phyloP scores from a whole-genome alignment of 1,140 invertebrate genomes.

The Trichomalopsis sarcophagae region DNA sequence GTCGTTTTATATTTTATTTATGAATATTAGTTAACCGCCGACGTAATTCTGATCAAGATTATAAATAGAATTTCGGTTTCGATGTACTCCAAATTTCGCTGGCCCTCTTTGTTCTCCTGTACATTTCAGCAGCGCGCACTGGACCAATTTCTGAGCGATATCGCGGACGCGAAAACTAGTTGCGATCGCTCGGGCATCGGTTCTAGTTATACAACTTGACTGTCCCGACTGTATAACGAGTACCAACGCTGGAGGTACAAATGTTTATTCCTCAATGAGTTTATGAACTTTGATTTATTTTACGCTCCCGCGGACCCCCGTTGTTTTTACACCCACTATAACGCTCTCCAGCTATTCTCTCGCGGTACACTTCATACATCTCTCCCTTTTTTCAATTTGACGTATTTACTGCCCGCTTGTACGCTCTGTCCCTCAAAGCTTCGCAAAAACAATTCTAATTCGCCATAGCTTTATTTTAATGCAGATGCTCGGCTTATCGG shows the following conservation, averaged over 20 bases:
- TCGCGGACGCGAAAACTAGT: too few relatives aligned
- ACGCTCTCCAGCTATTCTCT: not conserved
- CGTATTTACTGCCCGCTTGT: not conserved
- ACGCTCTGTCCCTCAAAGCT: not conserved
- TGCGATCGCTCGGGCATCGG: too few relatives aligned
- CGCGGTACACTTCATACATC: not conserved
- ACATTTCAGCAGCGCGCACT: not conserved
- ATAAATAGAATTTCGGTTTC: too few relatives aligned
- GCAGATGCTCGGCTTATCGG: not conserved
- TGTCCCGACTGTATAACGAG: not conserved
- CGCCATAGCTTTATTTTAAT: too few relatives aligned
- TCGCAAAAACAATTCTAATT: not conserved
- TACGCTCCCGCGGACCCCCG: not conserved
- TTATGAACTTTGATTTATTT: slow-evolving; percentile 2
- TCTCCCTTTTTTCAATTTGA: not conserved
- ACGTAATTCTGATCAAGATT: too few relatives aligned
- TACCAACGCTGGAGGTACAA: not conserved
- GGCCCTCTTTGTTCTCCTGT: not conserved
- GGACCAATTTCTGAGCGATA: too few relatives aligned
- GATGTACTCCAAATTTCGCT: not conserved
- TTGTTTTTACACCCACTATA: not conserved
- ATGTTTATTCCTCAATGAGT: not conserved
- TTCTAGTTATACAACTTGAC: not conserved
- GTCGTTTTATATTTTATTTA: too few relatives aligned
- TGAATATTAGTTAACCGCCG: too few relatives aligned